Evolutionary conservation across 2,113 vertebrate genomes (phyloP).

Genomic region (Pseudorectes ferrugineus): DNA sequence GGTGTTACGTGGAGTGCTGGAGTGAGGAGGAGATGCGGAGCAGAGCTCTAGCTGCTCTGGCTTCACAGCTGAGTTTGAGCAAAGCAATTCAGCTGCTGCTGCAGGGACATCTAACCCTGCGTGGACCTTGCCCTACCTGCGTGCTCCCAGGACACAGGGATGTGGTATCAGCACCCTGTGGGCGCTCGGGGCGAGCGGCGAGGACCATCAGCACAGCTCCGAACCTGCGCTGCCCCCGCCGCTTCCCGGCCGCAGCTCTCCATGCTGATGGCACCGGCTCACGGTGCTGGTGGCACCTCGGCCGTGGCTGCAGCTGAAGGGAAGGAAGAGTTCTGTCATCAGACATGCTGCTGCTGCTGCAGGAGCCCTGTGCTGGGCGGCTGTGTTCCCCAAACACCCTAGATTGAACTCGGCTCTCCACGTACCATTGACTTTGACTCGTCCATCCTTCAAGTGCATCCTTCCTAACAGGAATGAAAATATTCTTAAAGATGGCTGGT

Average conservation of each 20-base stretch:
- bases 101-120: accelerated
- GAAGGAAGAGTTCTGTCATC: accelerated
- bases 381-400: accelerated
- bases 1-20: neutral
- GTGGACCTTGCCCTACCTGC: neutral
- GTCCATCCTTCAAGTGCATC: accelerated
- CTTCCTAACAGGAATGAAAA: neutral
- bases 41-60: neutral
- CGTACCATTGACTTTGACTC: accelerated
- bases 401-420: accelerated
- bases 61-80: neutral
- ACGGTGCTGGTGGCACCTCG: neutral
- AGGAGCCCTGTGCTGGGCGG: accelerated
- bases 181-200: accelerated
- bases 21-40: neutral
- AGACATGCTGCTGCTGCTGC: accelerated
- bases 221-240: accelerated
- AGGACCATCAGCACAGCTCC: accelerated
- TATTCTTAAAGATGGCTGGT: neutral
- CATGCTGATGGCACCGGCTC: accelerated
- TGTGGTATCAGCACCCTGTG: accelerated
- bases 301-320: neutral
- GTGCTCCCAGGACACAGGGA: neutral
- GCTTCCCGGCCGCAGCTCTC: accelerated
- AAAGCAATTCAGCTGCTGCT: accelerated